These are phyloP conservation scores for Ataeniobius toweri DNA, from an alignment of 2,797 vertebrate genomes.

Conservation along the genomic window DNA sequence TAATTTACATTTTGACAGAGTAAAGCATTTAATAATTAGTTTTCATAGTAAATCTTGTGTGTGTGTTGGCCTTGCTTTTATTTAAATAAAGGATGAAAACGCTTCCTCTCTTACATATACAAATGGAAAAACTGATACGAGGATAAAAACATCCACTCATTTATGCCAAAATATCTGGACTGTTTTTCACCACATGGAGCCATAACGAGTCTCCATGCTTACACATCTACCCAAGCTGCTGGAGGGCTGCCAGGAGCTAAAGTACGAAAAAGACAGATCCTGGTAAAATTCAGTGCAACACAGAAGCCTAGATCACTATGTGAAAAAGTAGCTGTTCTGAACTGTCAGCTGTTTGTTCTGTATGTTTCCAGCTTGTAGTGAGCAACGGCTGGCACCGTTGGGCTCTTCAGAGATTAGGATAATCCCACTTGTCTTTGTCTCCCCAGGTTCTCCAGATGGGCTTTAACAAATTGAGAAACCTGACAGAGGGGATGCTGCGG, in stretches of 20 bases:
- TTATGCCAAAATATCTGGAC: slow-evolving; percentile 42
- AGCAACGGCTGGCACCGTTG: slow-evolving; percentile 48
- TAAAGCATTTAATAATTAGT: neutral
- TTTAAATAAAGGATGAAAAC: slow-evolving; percentile 1
- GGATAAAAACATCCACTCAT: slow-evolving; percentile 37
- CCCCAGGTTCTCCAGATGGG: slow-evolving; percentile 96
- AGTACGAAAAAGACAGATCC: slow-evolving; percentile 58
- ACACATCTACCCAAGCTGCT: slow-evolving; percentile 41
- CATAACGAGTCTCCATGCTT: slow-evolving; percentile 58
- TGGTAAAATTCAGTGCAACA: slow-evolving; percentile 45
- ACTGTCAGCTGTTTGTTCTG: slow-evolving; percentile 58
- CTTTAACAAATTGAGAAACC: slow-evolving; percentile 95
- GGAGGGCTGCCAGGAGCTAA: slow-evolving; percentile 58
- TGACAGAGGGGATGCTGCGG: slow-evolving; percentile 94
- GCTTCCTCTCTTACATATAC: slow-evolving; percentile 5
- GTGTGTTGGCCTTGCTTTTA: neutral
- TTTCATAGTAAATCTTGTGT: neutral
- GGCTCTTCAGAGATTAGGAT: slow-evolving; percentile 67
- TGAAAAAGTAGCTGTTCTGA: slow-evolving; percentile 60
- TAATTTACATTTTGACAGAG: neutral
- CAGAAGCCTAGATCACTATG: slow-evolving; percentile 61
- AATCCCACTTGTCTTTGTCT: slow-evolving; percentile 75
- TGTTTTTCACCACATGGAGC: slow-evolving; percentile 80
- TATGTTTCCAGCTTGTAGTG: slow-evolving; percentile 51
- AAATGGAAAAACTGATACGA: slow-evolving; percentile 29